Conservation (phyloP, 1,140 invertebrate species). For the Cherax destructor region DNA sequence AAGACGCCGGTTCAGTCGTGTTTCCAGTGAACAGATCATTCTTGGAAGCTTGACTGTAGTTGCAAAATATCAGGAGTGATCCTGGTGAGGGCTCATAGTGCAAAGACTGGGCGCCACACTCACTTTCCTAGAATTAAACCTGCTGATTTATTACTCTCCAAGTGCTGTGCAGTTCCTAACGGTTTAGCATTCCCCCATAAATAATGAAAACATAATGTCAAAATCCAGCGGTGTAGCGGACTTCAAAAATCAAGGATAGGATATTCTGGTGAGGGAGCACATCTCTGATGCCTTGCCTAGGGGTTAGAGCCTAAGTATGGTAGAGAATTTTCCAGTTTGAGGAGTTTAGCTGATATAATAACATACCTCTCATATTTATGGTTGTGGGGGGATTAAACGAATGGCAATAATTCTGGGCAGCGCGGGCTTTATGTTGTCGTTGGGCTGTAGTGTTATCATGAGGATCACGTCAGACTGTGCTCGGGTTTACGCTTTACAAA, state of each 20-base stretch:
- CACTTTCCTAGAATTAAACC: no score
- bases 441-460: background rate
- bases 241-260: background rate
- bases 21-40: no score
- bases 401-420: slow-evolving; percentile 23
- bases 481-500: background rate
- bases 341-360: slow-evolving; percentile 45
- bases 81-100: no score
- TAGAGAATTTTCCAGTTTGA: slow-evolving; percentile 36
- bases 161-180: no score
- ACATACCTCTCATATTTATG: slow-evolving; percentile 31
- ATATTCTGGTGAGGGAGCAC: background rate
- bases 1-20: no score
- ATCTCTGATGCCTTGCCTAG: background rate
- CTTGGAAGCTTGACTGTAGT: no score
- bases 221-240: no score
- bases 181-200: no score
- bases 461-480: background rate
- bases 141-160: no score
- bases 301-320: slow-evolving; percentile 21
- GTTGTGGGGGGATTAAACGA: slow-evolving; percentile 22
- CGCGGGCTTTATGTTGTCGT: slow-evolving; percentile 10
- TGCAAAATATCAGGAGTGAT: no score
- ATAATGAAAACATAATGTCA: no score
- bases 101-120: no score